Base-by-base conservation (phyloP, 2,888 invertebrate species). In the Lycaena phlaeas region DNA sequence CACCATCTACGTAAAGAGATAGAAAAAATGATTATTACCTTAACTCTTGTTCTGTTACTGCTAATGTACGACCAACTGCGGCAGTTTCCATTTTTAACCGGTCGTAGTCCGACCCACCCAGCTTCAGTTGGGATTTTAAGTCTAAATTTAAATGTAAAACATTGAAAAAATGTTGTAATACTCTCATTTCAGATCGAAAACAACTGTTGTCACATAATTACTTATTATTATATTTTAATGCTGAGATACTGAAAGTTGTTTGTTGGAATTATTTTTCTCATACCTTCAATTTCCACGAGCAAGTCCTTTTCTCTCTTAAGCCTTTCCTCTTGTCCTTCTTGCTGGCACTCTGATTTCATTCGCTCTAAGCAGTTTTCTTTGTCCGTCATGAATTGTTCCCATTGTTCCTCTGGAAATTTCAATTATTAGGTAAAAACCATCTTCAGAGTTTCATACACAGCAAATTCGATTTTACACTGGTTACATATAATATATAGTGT, bases 371-470 rank as follows among this genome's bases (percentile, higher is more conserved):
- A 88, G 52, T 73, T 86, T 58, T 87, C 88, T 57, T 89, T 89
- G 61, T 90, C 89, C 37, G 76, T 69, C 64, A 87, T 87, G 48
- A 89, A 85, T 52, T 86, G 86, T 44, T 88, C 87, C 88, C 89
- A 89, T 65, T 89, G 89, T 3, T 87, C 81, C 51, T 89, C 89
- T 90, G 66, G 48, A 70, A 61, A 5, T 25, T n/a, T n/a, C n/a
- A n/a, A n/a, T n/a, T n/a, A n/a, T n/a, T n/a, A n/a, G n/a, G n/a
- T n/a, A n/a, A n/a, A n/a, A n/a, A n/a, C n/a, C n/a, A n/a, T n/a
- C n/a, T n/a, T n/a, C n/a, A n/a, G 15, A 10, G 14, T 29, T 4
- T 12, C 12, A n/a, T n/a, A n/a, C n/a, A n/a, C n/a, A n/a, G n/a
- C n/a, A n/a, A n/a, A n/a, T n/a, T n/a, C n/a, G n/a, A n/a, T n/a